Conservation (phyloP, 2,888 invertebrate genomes). For the Dicycla oo region DNA sequence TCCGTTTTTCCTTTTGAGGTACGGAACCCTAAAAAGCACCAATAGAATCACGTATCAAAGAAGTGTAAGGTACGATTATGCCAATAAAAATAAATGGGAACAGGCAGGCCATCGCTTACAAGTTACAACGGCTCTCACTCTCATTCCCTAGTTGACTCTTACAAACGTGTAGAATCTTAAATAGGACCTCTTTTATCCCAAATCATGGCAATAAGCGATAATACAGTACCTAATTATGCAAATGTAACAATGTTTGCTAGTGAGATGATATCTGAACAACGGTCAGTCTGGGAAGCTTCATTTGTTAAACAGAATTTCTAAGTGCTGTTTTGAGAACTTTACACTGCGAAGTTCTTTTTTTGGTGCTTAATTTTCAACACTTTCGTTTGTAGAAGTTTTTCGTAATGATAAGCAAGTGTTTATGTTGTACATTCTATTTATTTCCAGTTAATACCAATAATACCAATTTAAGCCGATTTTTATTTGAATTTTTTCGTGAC, state of each 20-base stretch:
- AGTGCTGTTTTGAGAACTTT: slow-evolving; percentile 25
- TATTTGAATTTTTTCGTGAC: no score
- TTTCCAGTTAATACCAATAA: no score
- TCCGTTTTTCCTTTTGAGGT: no score
- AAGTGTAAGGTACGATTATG: slow-evolving; percentile 31
- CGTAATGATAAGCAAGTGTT: neutral
- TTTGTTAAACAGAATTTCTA: slow-evolving; percentile 42
- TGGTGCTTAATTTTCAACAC: neutral
- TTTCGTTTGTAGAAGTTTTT: slow-evolving; percentile 25
- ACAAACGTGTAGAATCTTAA: slow-evolving; percentile 50
- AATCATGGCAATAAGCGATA: slow-evolving; percentile 48
- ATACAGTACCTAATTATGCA: slow-evolving; percentile 49
- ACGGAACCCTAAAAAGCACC: no score
- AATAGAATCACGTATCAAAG: slow-evolving; percentile 47
- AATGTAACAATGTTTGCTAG: slow-evolving; percentile 48
- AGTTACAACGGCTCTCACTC: slow-evolving; percentile 23
- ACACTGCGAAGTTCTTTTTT: neutral
- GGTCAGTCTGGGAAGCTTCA: slow-evolving; percentile 32
- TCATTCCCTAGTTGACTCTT: slow-evolving; percentile 37
- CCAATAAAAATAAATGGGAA: slow-evolving; percentile 48
- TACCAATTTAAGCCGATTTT: no score
- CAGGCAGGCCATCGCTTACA: slow-evolving; percentile 33
- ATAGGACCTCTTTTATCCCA: slow-evolving; percentile 33
- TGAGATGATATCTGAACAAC: slow-evolving; percentile 36
- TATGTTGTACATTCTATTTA: slow-evolving; percentile 1